These are phyloP conservation scores for Melinaea marsaeus DNA, from an alignment of 2,888 invertebrate species.

Conservation along the genomic window DNA sequence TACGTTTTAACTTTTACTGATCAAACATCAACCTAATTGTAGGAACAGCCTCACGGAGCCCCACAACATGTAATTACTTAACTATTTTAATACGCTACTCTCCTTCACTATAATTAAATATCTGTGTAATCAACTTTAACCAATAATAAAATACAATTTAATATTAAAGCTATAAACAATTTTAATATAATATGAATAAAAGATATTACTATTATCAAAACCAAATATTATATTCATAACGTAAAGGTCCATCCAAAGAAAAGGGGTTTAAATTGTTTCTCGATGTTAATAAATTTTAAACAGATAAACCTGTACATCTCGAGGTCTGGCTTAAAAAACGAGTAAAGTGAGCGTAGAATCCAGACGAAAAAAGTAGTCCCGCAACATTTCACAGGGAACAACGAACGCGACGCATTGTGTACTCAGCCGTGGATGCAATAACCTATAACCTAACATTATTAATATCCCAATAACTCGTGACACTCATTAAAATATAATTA, in stretches of 20 bases:
- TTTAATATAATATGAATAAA: slow-evolving; percentile 35
- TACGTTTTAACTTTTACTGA: neutral
- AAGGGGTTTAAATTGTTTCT: slow-evolving; percentile 76
- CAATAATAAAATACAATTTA: neutral
- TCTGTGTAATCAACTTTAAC: slow-evolving; percentile 2
- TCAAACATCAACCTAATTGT: slow-evolving; percentile 3
- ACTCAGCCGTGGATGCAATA: slow-evolving; percentile 56
- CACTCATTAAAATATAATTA: no score
- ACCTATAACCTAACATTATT: slow-evolving; percentile 42
- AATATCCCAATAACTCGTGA: slow-evolving; percentile 14
- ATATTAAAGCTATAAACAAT: slow-evolving; percentile 31
- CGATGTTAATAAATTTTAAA: slow-evolving; percentile 78
- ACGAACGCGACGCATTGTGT: slow-evolving; percentile 76
- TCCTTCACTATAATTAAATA: slow-evolving; percentile 4
- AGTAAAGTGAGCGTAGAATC: slow-evolving; percentile 74
- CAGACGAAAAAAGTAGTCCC: slow-evolving; percentile 78
- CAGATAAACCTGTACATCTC: slow-evolving; percentile 78
- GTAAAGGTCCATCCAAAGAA: slow-evolving; percentile 67
- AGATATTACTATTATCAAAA: slow-evolving; percentile 56
- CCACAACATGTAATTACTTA: neutral
- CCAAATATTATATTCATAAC: slow-evolving; percentile 66
- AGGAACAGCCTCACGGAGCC: neutral
- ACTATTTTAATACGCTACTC: neutral
- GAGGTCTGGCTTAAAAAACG: slow-evolving; percentile 75
- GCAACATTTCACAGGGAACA: slow-evolving; percentile 78